Percentiles rank a stretch among this genome's conserved stretches.
Conservation (phyloP, 2,888 invertebrate genomes). For the Cheilosia pagana region DNA sequence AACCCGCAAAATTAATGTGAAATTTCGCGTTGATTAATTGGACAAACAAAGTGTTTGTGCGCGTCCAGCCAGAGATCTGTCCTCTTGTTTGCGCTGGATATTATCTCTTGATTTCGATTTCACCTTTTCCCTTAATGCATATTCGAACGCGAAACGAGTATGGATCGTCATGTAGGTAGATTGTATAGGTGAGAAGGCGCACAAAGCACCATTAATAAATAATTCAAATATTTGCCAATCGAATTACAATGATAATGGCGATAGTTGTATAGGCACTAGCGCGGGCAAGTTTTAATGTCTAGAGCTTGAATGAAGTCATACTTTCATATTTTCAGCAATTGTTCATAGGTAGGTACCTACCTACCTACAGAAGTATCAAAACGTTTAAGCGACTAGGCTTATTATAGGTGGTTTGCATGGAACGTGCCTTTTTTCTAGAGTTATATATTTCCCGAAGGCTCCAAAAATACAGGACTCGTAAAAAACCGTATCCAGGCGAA, state of each 20-base stretch:
- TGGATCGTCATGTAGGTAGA: neutral
- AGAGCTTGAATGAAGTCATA: no score
- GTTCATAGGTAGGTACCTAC: no score
- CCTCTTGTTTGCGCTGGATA: slow-evolving; percentile 42
- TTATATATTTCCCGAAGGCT: no score
- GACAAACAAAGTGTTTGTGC: slow-evolving; percentile 50
- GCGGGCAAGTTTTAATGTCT: neutral
- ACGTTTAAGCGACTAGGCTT: no score
- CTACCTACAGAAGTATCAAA: no score
- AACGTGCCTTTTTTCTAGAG: no score
- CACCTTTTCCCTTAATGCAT: slow-evolving; percentile 54
- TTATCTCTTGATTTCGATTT: slow-evolving; percentile 71
- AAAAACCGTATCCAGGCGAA: no score
- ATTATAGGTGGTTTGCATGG: no score
- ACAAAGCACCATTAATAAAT: slow-evolving; percentile 51
- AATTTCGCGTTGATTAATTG: slow-evolving; percentile 70
- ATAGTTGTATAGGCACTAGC: neutral
- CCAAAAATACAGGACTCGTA: no score
- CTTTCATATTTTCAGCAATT: no score
- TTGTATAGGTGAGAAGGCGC: neutral
- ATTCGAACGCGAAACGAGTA: neutral
- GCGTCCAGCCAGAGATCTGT: slow-evolving; percentile 33
- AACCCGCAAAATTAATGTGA: slow-evolving; percentile 53
- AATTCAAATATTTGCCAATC: slow-evolving; percentile 67
- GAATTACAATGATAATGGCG: slow-evolving; percentile 27